Evolutionary conservation across 2,113 vertebrate genomes (phyloP), one percentile per base, ranked within the genome.

Genomic region (Odocoileus hemionus): DNA sequence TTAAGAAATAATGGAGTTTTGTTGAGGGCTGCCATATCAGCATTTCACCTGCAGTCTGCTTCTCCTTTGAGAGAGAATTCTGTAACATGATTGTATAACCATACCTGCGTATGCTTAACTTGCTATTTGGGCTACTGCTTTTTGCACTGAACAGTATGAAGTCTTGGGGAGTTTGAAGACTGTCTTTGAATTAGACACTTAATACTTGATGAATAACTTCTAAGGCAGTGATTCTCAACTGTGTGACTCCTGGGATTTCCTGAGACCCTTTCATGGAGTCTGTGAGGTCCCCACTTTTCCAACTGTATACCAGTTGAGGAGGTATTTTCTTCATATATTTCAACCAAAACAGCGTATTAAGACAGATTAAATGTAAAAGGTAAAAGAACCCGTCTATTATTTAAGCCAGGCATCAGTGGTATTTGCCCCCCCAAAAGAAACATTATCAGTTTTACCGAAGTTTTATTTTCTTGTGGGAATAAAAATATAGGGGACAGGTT

Each of bases 381-480:
- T 74, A 33, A 0, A 50, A 87, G 39, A 43, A 80, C 79, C 7
- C 1, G 1, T 89, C 50, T 74, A 2, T 85, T 11, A 88, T 28
- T 79, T 76, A 83, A 92, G 47, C 17, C 28, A 76, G 28, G 54
- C 33, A n/a, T 80, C 64, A 39, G 67, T 78, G 50, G 4, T 90
- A 84, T 93, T 89, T 86, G 57, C 8, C 11, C 12, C 47, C 47
- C 12, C 45, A 61, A 47, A 33, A 88, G 33, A 76, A 90, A 78
- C 33, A 52, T 70, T 76, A 57, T 60, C 16, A 78, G 16, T 86
- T 5, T 92, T 43, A 78, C 55, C 61, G 82, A 82, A 57, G 33
- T 96, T 92, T 95, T 17, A 28, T 94, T 83, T 86, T 89, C 6
- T 76, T 86, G 91, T 91, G 43, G n/a, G 57, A 93, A 64, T 50